These are phyloP conservation scores for Erythrocebus patas DNA, from an alignment of 2,113 vertebrate genomes.

Conservation along the genomic window DNA sequence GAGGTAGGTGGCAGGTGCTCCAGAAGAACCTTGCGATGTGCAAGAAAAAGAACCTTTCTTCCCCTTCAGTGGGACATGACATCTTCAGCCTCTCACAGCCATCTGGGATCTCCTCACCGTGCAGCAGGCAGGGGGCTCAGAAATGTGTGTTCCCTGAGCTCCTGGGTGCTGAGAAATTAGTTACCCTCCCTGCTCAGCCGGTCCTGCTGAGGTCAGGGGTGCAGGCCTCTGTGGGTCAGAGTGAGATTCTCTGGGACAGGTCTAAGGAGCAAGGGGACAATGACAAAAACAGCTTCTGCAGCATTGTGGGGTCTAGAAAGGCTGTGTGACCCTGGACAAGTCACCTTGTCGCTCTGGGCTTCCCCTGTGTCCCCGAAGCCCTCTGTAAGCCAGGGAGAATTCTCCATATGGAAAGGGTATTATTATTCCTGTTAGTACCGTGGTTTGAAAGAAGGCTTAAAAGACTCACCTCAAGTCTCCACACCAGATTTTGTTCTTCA, in stretches of 20 bases:
- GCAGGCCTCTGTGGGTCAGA: neutral
- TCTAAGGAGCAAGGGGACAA: rapidly evolving
- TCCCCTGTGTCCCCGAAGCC: neutral
- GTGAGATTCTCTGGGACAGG: neutral
- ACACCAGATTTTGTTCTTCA: too few species aligned
- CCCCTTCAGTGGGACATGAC: neutral
- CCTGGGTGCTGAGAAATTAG: neutral
- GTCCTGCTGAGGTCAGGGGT: neutral
- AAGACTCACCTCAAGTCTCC: neutral
- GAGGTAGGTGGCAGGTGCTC: neutral
- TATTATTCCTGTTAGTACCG: neutral
- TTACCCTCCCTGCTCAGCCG: rapidly evolving
- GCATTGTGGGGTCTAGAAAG: too few species aligned
- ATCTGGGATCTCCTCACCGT: rapidly evolving
- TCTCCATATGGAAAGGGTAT: neutral
- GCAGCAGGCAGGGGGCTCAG: neutral
- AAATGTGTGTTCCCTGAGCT: neutral
- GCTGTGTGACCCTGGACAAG: neutral
- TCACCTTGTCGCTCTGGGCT: neutral
- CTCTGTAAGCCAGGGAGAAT: neutral
- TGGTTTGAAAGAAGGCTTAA: neutral
- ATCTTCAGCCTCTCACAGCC: rapidly evolving
- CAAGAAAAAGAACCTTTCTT: neutral
- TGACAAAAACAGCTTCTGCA: neutral
- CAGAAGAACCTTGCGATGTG: neutral